phyloP scores from a whole-genome alignment of 2,113 vertebrate species.

The Corythoichthys haematopterus region DNA sequence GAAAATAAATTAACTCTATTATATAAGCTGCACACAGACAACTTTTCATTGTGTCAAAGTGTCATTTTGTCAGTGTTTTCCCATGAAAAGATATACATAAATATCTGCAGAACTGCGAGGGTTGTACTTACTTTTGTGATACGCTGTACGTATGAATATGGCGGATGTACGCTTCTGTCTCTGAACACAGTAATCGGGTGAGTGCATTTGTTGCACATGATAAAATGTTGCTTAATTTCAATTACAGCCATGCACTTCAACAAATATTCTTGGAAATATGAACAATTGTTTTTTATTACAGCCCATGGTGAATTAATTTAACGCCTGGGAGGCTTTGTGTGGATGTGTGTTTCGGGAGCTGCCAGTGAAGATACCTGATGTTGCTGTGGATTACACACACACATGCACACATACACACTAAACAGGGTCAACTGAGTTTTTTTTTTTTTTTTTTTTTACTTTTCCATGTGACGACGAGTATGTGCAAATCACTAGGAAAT shows the following conservation, averaged over 20 bases:
- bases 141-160: not conserved
- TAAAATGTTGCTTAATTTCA: not conserved
- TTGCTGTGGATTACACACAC: conserved; percentile 36
- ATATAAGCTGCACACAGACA: too few relatives aligned
- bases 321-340: conserved; percentile 24
- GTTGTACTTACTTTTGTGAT: too few relatives aligned
- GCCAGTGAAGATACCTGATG: conserved; percentile 49
- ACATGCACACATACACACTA: conserved; percentile 20
- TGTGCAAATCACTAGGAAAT: not conserved
- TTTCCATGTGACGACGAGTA: conserved; percentile 22
- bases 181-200: not conserved
- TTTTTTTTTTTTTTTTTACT: conserved; percentile 28
- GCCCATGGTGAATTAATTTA: conserved; percentile 39
- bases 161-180: not conserved
- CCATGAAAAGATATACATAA: too few relatives aligned
- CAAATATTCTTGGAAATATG: conserved; percentile 40
- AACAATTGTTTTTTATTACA: conserved; percentile 37
- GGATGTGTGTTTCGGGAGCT: conserved; percentile 50
- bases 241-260: conserved; percentile 2
- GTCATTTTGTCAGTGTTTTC: too few relatives aligned
- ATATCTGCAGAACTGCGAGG: too few relatives aligned
- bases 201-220: not conserved
- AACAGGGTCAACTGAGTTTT: conserved; percentile 20
- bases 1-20: too few relatives aligned
- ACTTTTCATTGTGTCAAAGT: too few relatives aligned